Base-by-base conservation (phyloP, 2,888 invertebrate genomes). In the Fragum fragum region DNA sequence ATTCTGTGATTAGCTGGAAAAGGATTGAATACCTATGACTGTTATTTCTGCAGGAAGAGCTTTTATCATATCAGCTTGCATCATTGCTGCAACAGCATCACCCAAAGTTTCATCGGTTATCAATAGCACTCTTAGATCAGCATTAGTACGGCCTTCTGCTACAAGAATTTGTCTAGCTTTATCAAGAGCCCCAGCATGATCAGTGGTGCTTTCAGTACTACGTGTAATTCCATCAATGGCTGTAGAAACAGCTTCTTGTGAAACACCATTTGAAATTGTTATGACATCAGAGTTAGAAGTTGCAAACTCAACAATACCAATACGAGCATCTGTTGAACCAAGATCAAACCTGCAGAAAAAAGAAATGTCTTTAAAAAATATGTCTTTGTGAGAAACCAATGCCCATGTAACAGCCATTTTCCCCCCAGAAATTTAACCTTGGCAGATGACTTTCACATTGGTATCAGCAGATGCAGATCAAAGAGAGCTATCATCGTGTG, bases 1-100 rank as follows among this genome's bases (percentile, higher is more conserved):
- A n/a, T n/a, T n/a, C n/a, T n/a, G n/a, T n/a, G n/a, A n/a, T n/a
- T n/a, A n/a, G n/a, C n/a, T n/a, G n/a, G n/a, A n/a, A n/a, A n/a
- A n/a, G n/a, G n/a, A n/a, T 36, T 36, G 32, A 6, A 7, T 36
- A 71, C 71, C 71, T 57, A 71, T 71, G 26, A 55, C 71, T n/a
- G 71, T 36, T 11, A 71, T 32, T 36, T n/a, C 53, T 14, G 36
- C 71, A n/a, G 18, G 55, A 16, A 52, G 28, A 29, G 36, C 36
- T 55, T 71, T 71, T n/a, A 71, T 23, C 71, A 32, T 18, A n/a
- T 36, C 11, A 1, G 71, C 71, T 23, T 71, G 57, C 21, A 16
- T 23, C 6, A 23, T 21, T 14, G 55, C 71, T 32, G 18, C 55
- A 3, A 57, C 29, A 23, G 36, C 18, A 36, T 71, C 53, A 16